A percentile compares a stretch with the other conserved stretches of the same genome.
These are phyloP conservation scores for Sylvilagus floridanus DNA, from an alignment of 2,797 vertebrate species.

Conservation along the genomic window DNA sequence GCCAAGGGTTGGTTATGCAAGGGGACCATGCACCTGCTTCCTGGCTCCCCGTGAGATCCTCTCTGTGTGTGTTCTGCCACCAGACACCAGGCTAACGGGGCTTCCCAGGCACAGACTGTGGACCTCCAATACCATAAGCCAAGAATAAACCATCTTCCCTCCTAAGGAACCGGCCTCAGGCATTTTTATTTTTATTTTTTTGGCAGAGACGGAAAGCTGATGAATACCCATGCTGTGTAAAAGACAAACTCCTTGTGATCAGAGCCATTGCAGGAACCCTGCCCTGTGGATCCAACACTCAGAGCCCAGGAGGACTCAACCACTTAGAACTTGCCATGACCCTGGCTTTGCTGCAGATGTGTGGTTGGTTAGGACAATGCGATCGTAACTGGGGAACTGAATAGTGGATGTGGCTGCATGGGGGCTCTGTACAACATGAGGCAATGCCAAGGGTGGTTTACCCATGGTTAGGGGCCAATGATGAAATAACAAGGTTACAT, in stretches of 20 bases:
- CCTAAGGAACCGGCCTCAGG: too few species aligned
- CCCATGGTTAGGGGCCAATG: neutral
- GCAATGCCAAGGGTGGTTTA: constrained; percentile 14
- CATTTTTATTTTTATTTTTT: too few species aligned
- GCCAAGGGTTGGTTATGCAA: too few species aligned
- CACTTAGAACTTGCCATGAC: neutral
- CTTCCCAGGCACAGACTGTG: too few species aligned
- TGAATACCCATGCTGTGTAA: too few species aligned
- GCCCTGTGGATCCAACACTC: neutral
- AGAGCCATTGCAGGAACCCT: neutral
- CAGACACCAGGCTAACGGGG: too few species aligned
- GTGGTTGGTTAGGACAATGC: neutral
- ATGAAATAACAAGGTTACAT: neutral
- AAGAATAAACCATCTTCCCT: too few species aligned
- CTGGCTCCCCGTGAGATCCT: too few species aligned
- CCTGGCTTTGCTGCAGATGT: neutral
- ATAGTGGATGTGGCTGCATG: neutral
- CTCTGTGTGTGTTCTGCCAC: too few species aligned
- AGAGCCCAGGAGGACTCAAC: neutral
- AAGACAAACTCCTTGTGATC: neutral
- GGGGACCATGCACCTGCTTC: too few species aligned
- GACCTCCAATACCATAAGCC: too few species aligned
- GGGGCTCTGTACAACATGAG: neutral
- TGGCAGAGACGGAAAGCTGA: too few species aligned
- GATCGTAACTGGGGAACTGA: neutral